Evolutionary conservation across 2,888 invertebrate species (phyloP), one percentile per base, ranked within the genome.

Genomic region (Mactromeris polynyma): DNA sequence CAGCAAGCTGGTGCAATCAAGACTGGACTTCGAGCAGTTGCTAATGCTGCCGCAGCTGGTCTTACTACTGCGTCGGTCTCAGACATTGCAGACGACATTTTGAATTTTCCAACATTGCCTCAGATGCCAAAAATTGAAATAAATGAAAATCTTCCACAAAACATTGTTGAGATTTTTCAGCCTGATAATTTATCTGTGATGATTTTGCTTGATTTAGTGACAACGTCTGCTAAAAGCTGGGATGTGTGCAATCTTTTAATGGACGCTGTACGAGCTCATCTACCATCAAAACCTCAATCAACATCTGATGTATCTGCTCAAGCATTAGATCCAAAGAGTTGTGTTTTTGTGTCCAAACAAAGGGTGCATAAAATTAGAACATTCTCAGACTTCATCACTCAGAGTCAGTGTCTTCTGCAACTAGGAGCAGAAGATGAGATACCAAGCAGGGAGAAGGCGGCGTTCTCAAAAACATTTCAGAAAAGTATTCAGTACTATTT

Each of bases 21-120:
- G 84, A 82, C 91, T 21, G 94, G 93, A 69, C 93, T 95, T 85
- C 93, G 93, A 69, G 94, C 94, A n/a, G 87, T 96, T 7, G 95
- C 94, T n/a, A 95, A 89, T 85, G 95, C 95, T 11, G 96, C 96
- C 40, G 95, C 96, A 31, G 96, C 95, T n/a, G 96, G 96, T 0
- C 92, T 96, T 31, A 95, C 95, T 21, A 94, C 95, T 7, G 95
- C 95, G 31, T 94, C 95, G 19, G 92, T 95, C 3, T 93, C 95
- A 2, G 93, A 93, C 87, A 92, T 95, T 17, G 94, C 95, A 58
- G 96, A 96, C 81, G 95, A 96, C 86, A 91, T 96, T 51, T 90
- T 96, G 40, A 90, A 92, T 38, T 89, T 88, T 40, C 92, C 93
- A 40, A 87, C 91, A n/a, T 79, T 94, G 38, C 94, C 94, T 36